A percentile compares a stretch with the other conserved stretches of the same genome.
These are phyloP conservation scores for Calephelis virginiensis DNA, from an alignment of 1,140 invertebrate species.

Conservation along the genomic window DNA sequence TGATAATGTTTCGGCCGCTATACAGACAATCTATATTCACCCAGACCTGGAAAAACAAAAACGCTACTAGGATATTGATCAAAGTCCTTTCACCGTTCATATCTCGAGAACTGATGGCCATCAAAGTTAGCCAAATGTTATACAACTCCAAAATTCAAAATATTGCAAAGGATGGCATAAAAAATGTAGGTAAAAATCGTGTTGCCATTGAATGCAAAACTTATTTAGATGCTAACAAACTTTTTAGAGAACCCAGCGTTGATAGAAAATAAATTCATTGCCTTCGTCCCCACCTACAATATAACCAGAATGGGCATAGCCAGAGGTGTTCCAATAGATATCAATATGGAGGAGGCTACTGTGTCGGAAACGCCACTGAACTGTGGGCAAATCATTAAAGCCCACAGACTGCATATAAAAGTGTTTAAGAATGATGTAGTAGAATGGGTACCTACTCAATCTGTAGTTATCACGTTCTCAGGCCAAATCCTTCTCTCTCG, in stretches of 20 bases:
- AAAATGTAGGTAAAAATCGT: background rate
- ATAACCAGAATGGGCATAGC: background rate
- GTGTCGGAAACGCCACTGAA: background rate
- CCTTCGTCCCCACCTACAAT: background rate
- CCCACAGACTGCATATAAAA: background rate
- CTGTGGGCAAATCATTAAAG: background rate
- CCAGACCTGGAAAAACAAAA: background rate
- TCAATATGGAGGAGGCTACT: too few relatives aligned
- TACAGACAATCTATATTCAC: too few relatives aligned
- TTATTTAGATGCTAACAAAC: background rate
- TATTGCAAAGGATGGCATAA: background rate
- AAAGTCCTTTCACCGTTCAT: background rate
- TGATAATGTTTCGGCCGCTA: too few relatives aligned
- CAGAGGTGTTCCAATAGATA: background rate
- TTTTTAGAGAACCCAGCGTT: background rate
- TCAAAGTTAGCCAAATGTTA: background rate
- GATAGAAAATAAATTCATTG: background rate
- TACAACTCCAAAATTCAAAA: background rate
- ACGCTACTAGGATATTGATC: background rate
- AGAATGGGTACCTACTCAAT: too few relatives aligned
- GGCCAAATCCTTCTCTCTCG: too few relatives aligned
- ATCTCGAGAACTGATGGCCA: background rate
- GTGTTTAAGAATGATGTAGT: too few relatives aligned
- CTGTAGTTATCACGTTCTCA: too few relatives aligned
- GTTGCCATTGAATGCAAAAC: background rate